These are phyloP conservation scores for Dendrocincla fuliginosa DNA, from an alignment of 2,797 vertebrate species.

Conservation along the genomic window DNA sequence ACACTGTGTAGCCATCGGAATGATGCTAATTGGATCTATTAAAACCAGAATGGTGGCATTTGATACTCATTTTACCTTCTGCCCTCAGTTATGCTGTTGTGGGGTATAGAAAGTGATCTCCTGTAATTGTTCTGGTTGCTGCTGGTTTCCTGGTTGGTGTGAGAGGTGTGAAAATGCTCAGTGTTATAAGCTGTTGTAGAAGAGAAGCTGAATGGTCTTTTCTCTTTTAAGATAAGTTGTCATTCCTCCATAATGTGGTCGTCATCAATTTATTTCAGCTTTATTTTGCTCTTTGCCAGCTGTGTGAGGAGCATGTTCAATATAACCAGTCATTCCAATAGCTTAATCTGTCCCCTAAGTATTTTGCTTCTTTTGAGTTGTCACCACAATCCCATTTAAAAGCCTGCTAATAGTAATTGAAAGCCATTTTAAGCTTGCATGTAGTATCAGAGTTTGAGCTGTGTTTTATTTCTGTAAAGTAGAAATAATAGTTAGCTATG, in stretches of 20 bases:
- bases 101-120: background rate
- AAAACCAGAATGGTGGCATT: background rate
- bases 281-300: constrained; percentile 33
- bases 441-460: background rate
- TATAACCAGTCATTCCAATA: background rate
- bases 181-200: background rate
- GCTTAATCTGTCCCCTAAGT: constrained; percentile 19
- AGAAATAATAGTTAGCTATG: constrained; percentile 16
- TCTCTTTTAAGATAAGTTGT: background rate
- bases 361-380: constrained; percentile 1
- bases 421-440: constrained; percentile 25
- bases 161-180: background rate
- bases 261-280: constrained; percentile 26
- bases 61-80: background rate
- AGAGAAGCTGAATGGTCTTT: background rate
- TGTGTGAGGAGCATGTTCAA: background rate
- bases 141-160: background rate
- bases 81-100: background rate
- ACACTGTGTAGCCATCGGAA: background rate
- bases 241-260: background rate
- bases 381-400: constrained; percentile 31
- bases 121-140: background rate
- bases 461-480: constrained; percentile 15
- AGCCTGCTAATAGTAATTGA: constrained; percentile 8
- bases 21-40: background rate